Conservation (phyloP, 2,888 invertebrate genomes). For the Oithona nana region DNA sequence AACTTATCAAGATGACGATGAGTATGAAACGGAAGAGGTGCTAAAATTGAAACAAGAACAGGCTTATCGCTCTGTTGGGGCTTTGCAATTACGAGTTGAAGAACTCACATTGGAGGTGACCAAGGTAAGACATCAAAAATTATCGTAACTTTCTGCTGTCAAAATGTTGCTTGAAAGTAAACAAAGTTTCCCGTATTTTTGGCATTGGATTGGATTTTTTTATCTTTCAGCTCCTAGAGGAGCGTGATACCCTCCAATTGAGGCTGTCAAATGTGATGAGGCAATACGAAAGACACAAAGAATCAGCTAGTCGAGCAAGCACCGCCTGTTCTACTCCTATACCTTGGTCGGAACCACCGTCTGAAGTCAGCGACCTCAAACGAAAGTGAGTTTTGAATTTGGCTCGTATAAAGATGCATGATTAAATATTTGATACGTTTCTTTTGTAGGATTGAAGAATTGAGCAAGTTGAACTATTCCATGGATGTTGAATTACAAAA, state of each 20-base stretch:
- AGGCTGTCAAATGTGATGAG: constrained; percentile 59
- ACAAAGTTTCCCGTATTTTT: no score
- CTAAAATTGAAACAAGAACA: constrained; percentile 30
- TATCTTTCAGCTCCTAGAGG: constrained; percentile 41
- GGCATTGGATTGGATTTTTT: no score
- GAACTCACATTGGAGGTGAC: constrained; percentile 65
- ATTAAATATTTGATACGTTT: neutral
- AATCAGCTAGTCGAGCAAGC: constrained; percentile 9
- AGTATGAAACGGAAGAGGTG: constrained; percentile 18
- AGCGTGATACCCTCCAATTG: constrained; percentile 62
- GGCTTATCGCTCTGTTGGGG: constrained; percentile 3
- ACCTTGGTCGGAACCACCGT: constrained; percentile 9
- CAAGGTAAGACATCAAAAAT: no score
- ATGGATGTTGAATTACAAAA: constrained; percentile 53
- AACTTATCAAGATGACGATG: constrained; percentile 23
- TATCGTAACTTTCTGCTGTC: no score
- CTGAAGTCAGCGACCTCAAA: constrained; percentile 15
- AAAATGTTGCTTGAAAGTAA: no score
- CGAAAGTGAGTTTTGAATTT: constrained; percentile 18
- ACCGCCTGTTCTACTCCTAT: constrained; percentile 14
- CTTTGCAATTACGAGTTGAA: constrained; percentile 30
- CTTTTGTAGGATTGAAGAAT: constrained; percentile 42
- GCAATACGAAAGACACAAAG: constrained; percentile 36
- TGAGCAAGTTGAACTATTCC: constrained; percentile 50
- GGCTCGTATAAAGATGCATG: neutral